Evolutionary conservation across 2,888 invertebrate species (phyloP), one percentile per base, ranked within the genome.

Genomic region (Leucoma salicis): DNA sequence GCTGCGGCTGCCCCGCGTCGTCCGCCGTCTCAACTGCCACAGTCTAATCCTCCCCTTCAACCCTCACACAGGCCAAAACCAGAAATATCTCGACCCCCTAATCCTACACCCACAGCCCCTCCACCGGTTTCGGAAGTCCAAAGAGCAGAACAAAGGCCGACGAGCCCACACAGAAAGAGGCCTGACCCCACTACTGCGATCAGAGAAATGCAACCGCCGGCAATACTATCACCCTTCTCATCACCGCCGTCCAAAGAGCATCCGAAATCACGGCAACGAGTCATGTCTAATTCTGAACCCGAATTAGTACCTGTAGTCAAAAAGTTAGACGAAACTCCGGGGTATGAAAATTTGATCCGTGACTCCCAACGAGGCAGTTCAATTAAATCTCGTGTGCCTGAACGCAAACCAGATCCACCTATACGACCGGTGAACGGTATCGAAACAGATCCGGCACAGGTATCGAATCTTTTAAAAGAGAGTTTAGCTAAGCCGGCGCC

Each of bases 361-460:
- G 92, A 92, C 48, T 90, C 90, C 1, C 91, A 91, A 53, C 73
- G 90, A 50, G 78, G 79, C 3, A 44, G 41, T 6, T 40, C 60
- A 0, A 79, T 82, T 0, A 69, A 76, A 18, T 62, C 88, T 6
- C 83, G 84, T 49, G 77, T 76, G 1, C 63, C 58, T 0, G 91
- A 91, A 25, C 75, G 86, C 5, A 84, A 85, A 35, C 78, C 82
- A 1, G 84, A 85, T 6, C 53, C 61, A 0, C 32, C 61, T 7
- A 49, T 58, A 1, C 58, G 90, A 31, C 49, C 84, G 0, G 55
- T 93, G 0, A 94, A 94, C 59, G 93, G 93, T 5, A 92, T 94
- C 8, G 94, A 94, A 76, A 94, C 94, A 0, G 93, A 94, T 63
- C 94, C 94, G 0, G 92, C 92, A 5, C 60, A 94, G 60, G 94